These are phyloP conservation scores for Arenaria interpres DNA, from an alignment of 2,113 vertebrate species.

Conservation along the genomic window DNA sequence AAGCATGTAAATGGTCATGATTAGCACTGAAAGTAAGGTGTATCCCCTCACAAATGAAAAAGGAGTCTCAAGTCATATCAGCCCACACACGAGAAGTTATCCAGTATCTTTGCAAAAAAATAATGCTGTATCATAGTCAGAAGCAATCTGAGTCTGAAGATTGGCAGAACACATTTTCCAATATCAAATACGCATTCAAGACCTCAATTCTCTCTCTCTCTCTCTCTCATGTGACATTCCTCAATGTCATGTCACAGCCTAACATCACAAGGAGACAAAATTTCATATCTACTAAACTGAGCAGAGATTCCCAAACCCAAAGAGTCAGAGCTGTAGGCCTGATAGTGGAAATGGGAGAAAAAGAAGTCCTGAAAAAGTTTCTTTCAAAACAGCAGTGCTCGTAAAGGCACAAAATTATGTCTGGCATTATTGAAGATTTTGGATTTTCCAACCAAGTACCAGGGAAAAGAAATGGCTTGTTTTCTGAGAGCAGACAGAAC, in stretches of 20 bases:
- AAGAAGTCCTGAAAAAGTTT: not conserved
- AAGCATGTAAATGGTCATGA: not conserved
- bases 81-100: not conserved
- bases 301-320: not conserved
- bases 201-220: not conserved
- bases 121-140: not conserved
- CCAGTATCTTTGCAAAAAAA: not conserved
- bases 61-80: not conserved
- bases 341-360: not conserved
- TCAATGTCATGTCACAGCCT: not conserved
- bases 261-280: not conserved
- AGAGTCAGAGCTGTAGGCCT: not conserved
- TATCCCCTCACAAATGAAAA: not conserved
- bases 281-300: not conserved
- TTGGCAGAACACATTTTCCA: not conserved
- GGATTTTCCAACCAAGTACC: not conserved
- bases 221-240: not conserved
- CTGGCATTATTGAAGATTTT: not conserved
- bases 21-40: not conserved
- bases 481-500: not conserved
- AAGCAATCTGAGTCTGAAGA: not conserved
- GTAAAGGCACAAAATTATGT: not conserved
- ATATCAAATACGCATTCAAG: not conserved
- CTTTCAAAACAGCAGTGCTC: not conserved
- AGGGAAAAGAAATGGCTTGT: not conserved